These are phyloP conservation scores for Neuroterus valhalla DNA, from an alignment of 1,140 invertebrate species.

Conservation along the genomic window DNA sequence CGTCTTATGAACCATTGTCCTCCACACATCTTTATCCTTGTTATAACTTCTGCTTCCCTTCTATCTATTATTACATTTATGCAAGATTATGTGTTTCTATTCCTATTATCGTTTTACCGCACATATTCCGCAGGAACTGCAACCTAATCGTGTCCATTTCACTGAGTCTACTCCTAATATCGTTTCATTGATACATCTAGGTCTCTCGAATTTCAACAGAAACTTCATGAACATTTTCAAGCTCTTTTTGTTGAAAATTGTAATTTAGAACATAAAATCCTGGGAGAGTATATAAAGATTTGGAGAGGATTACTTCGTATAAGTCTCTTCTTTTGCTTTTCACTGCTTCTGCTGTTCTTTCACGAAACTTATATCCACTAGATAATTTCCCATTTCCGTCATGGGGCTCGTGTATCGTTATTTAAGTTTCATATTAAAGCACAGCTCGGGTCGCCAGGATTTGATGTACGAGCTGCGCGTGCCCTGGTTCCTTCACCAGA, in stretches of 20 bases:
- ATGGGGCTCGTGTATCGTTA: conserved; percentile 70
- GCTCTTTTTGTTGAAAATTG: background rate
- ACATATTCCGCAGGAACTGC: too few species aligned
- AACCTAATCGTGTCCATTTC: too few species aligned
- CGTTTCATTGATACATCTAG: too few species aligned
- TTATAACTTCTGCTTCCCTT: too few species aligned
- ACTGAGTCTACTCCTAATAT: too few species aligned
- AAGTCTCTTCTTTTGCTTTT: conserved; percentile 11
- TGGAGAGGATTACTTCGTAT: conserved; percentile 1
- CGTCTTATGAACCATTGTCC: too few species aligned
- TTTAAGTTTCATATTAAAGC: conserved; percentile 76
- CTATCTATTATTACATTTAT: too few species aligned
- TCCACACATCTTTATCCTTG: too few species aligned
- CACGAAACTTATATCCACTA: conserved; percentile 49
- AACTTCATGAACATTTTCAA: background rate
- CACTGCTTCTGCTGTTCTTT: conserved; percentile 20
- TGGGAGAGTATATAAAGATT: background rate
- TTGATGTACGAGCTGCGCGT: conserved; percentile 74
- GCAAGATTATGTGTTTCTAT: too few species aligned
- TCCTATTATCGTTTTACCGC: too few species aligned
- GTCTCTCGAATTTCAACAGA: background rate
- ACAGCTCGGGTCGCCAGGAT: conserved; percentile 56
- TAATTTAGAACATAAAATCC: background rate
- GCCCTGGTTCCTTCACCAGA: conserved; percentile 66
- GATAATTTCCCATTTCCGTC: conserved; percentile 73